Base-by-base conservation (phyloP, 2,797 vertebrate genomes). In the Mormyrus hasselquistii region DNA sequence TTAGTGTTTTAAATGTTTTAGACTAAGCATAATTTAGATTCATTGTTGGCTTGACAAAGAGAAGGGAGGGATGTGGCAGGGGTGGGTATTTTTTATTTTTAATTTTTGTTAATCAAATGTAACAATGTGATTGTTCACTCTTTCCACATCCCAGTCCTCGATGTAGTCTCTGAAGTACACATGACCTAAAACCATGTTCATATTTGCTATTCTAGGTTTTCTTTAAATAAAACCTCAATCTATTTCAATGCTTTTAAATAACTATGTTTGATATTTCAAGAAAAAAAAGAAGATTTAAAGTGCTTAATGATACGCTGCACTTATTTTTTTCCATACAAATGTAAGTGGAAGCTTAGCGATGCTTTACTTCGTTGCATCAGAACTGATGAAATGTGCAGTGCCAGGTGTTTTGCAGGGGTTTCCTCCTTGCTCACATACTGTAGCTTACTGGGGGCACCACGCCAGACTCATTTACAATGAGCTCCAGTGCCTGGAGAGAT, bases 151-250 rank as follows among this genome's bases (percentile, higher is more conserved):
- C 90, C 90, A 92, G 89, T 92, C 92, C 92, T 92, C 93, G 92
- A 87, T 94, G 94, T 93, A 91, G 92, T 93, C 92, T 95, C 95
- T 95, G 94, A 96, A 95, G 95, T 91, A 95, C 92, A 95, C 96
- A 92, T 94, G 95, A 95, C 95, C 92, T 95, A 94, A 47, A 65
- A 86, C 90, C 90, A 94, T 95, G 94, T 95, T 89, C 83, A 85
- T 89, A 89, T 47, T 85, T 47, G 4, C 85, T 86, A 93, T 93
- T 92, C 91, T 93, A 87, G 94, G 93, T 92, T 93, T 91, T 93
- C 93, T 92, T 93, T 95, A 95, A 96, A 96, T 95, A 95, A 82
- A 82, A 19, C 76, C 95, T 94, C 94, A 95, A 95, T 59, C 49
- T 22, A 57, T 87, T 57, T n/a, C 86, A 87, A 41, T 87, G 83